Conservation (phyloP, 2,113 vertebrate genomes). For the Odocoileus virginianus region DNA sequence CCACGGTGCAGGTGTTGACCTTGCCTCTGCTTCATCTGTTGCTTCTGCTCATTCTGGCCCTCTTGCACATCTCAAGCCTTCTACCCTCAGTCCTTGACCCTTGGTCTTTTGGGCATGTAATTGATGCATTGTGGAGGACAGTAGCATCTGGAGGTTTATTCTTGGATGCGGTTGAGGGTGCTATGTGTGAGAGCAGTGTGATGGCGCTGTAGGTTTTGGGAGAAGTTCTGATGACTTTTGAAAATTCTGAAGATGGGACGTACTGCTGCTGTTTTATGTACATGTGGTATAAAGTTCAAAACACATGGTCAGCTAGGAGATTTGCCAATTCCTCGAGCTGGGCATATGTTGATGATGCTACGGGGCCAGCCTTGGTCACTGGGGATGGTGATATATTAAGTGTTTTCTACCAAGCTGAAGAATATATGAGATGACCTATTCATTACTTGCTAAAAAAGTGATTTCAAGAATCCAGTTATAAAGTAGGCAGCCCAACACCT, state of each 20-base stretch:
- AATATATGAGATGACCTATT: conserved; percentile 90
- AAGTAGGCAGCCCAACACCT: background rate
- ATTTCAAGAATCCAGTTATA: conserved; percentile 88
- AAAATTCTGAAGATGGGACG: conserved; percentile 83
- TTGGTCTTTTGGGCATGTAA: background rate
- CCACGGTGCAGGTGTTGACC: background rate
- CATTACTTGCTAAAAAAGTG: conserved; percentile 85
- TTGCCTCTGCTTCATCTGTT: background rate
- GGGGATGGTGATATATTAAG: conserved; percentile 91
- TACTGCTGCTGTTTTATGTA: conserved; percentile 86
- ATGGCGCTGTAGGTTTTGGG: conserved; percentile 89
- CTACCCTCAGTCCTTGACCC: background rate
- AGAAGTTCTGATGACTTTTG: conserved; percentile 91
- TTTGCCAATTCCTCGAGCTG: conserved; percentile 86
- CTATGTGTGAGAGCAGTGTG: conserved; percentile 86
- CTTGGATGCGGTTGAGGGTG: conserved; percentile 86
- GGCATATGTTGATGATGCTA: conserved; percentile 89
- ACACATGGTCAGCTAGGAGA: conserved; percentile 91
- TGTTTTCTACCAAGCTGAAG: conserved; percentile 93
- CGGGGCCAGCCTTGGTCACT: conserved; percentile 87
- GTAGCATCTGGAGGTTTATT: conserved; percentile 82
- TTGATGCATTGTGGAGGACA: conserved; percentile 82
- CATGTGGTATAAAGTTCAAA: conserved; percentile 88
- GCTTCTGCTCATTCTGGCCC: background rate
- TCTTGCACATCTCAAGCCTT: background rate